These are phyloP conservation scores for Protaetia brevitarsis DNA, from an alignment of 1,140 invertebrate species.

Conservation along the genomic window DNA sequence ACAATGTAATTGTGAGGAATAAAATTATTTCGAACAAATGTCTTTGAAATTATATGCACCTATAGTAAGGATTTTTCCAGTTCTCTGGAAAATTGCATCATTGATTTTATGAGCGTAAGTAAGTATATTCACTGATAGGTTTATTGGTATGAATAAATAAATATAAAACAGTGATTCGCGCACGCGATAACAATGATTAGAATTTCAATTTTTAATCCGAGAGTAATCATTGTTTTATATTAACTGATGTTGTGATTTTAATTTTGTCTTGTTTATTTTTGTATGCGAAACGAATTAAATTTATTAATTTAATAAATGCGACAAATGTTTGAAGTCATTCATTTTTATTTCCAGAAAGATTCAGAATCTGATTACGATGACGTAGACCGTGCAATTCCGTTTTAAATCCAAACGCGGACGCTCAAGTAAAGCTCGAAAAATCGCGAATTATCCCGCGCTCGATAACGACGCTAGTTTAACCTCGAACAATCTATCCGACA, in stretches of 20 bases:
- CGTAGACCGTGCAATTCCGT: slow-evolving; percentile 11
- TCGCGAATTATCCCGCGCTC: neutral
- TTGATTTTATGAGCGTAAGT: slow-evolving; percentile 21
- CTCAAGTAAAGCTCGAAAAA: neutral
- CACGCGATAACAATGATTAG: neutral
- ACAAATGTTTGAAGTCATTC: neutral
- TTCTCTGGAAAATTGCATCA: slow-evolving; percentile 5
- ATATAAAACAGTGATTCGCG: neutral
- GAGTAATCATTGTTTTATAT: neutral
- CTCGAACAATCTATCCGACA: neutral
- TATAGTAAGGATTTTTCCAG: slow-evolving; percentile 22
- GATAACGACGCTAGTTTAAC: neutral
- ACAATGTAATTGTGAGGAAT: neutral
- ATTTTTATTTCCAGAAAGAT: slow-evolving; percentile 42
- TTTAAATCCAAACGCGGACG: neutral
- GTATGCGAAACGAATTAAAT: slow-evolving; percentile 1
- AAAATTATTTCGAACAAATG: slow-evolving; percentile 10
- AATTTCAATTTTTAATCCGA: neutral
- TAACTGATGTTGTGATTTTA: neutral
- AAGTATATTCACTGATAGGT: slow-evolving; percentile 3
- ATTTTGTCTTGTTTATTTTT: neutral
- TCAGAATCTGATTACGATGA: slow-evolving; percentile 46
- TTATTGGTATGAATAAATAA: neutral
- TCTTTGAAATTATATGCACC: slow-evolving; percentile 13
- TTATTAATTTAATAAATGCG: neutral